Conservation (phyloP, 2,113 vertebrate species). For the Istiophorus platypterus region DNA sequence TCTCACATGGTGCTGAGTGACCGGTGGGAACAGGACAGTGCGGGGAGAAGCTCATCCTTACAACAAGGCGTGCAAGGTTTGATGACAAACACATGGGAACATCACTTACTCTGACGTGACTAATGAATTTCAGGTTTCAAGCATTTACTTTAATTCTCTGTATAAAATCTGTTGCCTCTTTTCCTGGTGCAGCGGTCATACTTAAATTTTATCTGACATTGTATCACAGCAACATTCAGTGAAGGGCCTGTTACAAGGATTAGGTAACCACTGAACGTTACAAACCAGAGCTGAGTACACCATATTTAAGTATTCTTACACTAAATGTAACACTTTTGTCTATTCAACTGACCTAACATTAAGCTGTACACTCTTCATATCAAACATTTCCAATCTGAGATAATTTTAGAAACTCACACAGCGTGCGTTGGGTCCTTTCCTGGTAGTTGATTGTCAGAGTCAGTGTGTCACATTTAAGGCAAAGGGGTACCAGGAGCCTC, state of each 20-base stretch:
- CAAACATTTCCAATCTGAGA: constrained; percentile 4
- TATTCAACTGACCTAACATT: neutral
- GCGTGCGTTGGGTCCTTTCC: constrained; percentile 10
- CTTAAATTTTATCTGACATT: neutral
- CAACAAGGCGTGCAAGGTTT: neutral
- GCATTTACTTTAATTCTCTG: neutral
- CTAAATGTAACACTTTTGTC: neutral
- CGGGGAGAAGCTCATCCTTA: neutral
- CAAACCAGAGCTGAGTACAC: neutral
- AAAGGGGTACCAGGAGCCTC: constrained; percentile 48
- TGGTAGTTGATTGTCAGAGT: constrained; percentile 21
- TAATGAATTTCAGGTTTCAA: neutral
- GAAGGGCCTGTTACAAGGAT: neutral
- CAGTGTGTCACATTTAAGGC: constrained; percentile 23
- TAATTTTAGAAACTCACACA: constrained; percentile 15
- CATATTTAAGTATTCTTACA: neutral
- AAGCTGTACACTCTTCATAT: neutral
- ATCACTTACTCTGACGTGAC: neutral
- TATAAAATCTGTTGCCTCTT: neutral
- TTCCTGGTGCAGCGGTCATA: neutral
- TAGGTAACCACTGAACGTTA: neutral
- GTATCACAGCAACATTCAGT: neutral
- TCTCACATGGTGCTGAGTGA: neutral
- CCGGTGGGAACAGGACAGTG: constrained; percentile 18
- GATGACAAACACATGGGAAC: neutral